Percentiles rank a stretch among this genome's conserved stretches.
These are phyloP conservation scores for Drosophila stalkeri DNA, from an alignment of 2,888 invertebrate species.

Conservation along the genomic window DNA sequence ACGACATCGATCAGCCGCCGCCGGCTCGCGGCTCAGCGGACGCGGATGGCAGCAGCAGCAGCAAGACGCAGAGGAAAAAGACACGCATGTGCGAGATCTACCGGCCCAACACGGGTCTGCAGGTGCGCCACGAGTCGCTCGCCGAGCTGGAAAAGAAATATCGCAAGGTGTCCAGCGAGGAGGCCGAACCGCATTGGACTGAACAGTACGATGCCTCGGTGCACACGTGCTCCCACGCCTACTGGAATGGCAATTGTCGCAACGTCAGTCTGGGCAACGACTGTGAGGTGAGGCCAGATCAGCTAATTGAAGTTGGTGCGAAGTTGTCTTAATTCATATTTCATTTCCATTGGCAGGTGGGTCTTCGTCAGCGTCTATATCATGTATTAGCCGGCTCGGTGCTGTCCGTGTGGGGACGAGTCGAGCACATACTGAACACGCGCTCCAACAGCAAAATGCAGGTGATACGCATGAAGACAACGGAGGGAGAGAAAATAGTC, in stretches of 20 bases:
- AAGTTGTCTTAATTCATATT: not conserved
- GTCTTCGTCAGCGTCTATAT: constrained; percentile 95
- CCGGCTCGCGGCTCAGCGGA: constrained; percentile 52
- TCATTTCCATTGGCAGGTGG: constrained; percentile 87
- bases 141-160: constrained; percentile 97
- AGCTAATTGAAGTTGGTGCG: too few relatives aligned
- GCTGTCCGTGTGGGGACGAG: constrained; percentile 97
- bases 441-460: constrained; percentile 96
- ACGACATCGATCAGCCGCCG: constrained; percentile 86
- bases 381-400: constrained; percentile 98
- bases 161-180: constrained; percentile 90
- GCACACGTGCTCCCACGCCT: constrained; percentile 95
- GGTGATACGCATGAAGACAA: constrained; percentile 96
- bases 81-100: constrained; percentile 89
- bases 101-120: constrained; percentile 96
- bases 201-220: constrained; percentile 95
- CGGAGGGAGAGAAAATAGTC: constrained; percentile 94
- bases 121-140: constrained; percentile 93
- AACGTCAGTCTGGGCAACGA: constrained; percentile 90
- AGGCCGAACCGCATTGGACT: constrained; percentile 95
- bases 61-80: constrained; percentile 85
- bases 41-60: constrained; percentile 34
- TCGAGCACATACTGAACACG: constrained; percentile 94
- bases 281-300: constrained; percentile 89
- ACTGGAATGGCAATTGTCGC: constrained; percentile 96